These are phyloP conservation scores for Dipus sagitta DNA, from an alignment of 2,797 vertebrate species.

Conservation along the genomic window DNA sequence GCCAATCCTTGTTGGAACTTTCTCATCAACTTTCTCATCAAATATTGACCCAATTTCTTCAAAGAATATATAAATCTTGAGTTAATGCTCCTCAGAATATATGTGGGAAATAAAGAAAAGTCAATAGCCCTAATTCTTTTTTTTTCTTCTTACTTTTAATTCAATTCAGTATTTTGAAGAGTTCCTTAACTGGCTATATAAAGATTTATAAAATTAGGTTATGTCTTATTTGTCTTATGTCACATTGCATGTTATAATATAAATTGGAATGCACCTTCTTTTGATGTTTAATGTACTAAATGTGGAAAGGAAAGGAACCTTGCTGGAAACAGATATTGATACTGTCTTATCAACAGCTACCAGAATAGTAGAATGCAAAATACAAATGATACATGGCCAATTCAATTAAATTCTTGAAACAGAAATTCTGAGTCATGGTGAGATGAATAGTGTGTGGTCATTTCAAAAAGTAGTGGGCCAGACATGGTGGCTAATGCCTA, in stretches of 20 bases:
- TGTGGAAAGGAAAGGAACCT: neutral
- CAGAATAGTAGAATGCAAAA: constrained; percentile 39
- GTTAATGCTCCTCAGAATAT: constrained; percentile 34
- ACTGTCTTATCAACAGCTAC: constrained; percentile 10
- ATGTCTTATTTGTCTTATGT: constrained; percentile 13
- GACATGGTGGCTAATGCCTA: too few species aligned
- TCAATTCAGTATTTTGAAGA: constrained; percentile 2
- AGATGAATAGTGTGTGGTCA: too few species aligned
- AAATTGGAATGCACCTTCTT: constrained; percentile 22
- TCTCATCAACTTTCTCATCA: neutral
- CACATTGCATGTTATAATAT: constrained; percentile 10
- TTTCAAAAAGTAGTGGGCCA: neutral
- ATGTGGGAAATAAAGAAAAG: constrained; percentile 9
- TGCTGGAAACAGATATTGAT: constrained; percentile 1
- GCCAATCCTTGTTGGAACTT: neutral
- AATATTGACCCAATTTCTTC: constrained; percentile 27
- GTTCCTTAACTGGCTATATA: neutral
- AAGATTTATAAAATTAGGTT: neutral
- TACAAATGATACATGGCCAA: constrained; percentile 9
- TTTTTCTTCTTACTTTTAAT: neutral
- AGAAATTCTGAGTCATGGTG: too few species aligned
- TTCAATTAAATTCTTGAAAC: neutral
- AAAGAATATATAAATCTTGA: neutral
- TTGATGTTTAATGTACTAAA: neutral
- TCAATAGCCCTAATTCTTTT: constrained; percentile 9